Percentiles rank a stretch among this genome's conserved stretches.
Conservation (phyloP, 2,888 invertebrate genomes). For the Eledona agricola region DNA sequence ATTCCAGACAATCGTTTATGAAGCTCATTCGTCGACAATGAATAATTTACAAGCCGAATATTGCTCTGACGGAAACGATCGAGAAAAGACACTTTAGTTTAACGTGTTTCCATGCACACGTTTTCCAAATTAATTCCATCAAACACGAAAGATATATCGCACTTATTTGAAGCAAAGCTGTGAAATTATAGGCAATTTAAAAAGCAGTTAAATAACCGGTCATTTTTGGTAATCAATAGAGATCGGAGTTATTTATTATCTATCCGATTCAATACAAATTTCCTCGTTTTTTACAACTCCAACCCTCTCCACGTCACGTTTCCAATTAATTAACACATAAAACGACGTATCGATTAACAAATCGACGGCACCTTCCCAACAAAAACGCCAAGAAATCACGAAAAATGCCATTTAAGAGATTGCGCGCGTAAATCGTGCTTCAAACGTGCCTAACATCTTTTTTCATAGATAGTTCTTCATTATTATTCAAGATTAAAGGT, state of each 20-base stretch:
- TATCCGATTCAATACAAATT: too few relatives aligned
- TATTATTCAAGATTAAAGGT: constrained; percentile 15
- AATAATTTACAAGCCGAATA: constrained; percentile 18
- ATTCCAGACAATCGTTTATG: constrained; percentile 9
- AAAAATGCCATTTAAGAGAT: too few relatives aligned
- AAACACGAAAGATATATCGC: not conserved
- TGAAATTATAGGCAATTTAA: constrained; percentile 13
- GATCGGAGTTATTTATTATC: constrained; percentile 11
- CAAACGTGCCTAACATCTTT: too few relatives aligned
- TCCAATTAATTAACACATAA: too few relatives aligned
- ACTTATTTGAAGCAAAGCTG: constrained; percentile 7
- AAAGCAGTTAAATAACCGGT: constrained; percentile 14
- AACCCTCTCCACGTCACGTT: too few relatives aligned
- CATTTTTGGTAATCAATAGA: constrained; percentile 17
- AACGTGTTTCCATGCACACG: constrained; percentile 3
- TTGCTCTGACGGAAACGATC: constrained; percentile 9
- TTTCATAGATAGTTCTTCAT: too few relatives aligned
- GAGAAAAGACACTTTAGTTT: constrained; percentile 14
- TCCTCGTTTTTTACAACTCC: too few relatives aligned
- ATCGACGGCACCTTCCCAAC: too few relatives aligned
- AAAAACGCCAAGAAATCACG: too few relatives aligned
- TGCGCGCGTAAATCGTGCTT: too few relatives aligned
- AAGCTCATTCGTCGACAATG: constrained; percentile 14
- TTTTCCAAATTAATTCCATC: not conserved
- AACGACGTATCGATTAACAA: too few relatives aligned